A percentile compares a stretch with the other conserved stretches of the same genome.
phyloP scores from a whole-genome alignment of 92 coral and sea anemone genomes.

The Phenganax subtilis region DNA sequence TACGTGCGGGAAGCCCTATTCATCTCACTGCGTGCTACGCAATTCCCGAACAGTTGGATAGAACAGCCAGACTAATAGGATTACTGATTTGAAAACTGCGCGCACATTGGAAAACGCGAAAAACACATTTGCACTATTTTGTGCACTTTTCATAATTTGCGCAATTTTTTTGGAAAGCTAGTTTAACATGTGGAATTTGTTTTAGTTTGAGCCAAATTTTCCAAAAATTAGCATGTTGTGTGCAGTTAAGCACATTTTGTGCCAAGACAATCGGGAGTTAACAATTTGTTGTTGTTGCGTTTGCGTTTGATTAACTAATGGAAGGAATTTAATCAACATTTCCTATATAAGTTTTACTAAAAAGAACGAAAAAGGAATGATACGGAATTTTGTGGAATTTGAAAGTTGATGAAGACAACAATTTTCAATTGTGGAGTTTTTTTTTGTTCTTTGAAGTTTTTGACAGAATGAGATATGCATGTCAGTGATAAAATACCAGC shows the following conservation, averaged over 20 bases:
- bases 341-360: neutral
- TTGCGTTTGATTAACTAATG: constrained; percentile 25
- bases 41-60: constrained; percentile 5
- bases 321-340: constrained; percentile 32
- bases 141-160: neutral
- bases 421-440: neutral
- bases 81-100: neutral
- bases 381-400: neutral
- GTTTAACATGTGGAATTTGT: no score
- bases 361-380: neutral
- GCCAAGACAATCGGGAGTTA: constrained; percentile 26
- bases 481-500: constrained; percentile 25
- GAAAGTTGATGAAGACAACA: neutral
- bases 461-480: neutral
- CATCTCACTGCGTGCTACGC: constrained; percentile 17
- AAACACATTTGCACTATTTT: neutral
- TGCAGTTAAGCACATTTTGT: neutral
- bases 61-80: constrained; percentile 21
- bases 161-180: no score
- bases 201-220: no score
- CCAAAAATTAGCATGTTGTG: neutral
- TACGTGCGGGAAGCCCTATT: constrained; percentile 28
- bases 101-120: constrained; percentile 4
- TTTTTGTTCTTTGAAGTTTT: neutral
- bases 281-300: constrained; percentile 35